A percentile compares a stretch with the other conserved stretches of the same genome.
Evolutionary conservation across 2,797 vertebrate species (phyloP).

Genomic region (Lagocephalus sceleratus): DNA sequence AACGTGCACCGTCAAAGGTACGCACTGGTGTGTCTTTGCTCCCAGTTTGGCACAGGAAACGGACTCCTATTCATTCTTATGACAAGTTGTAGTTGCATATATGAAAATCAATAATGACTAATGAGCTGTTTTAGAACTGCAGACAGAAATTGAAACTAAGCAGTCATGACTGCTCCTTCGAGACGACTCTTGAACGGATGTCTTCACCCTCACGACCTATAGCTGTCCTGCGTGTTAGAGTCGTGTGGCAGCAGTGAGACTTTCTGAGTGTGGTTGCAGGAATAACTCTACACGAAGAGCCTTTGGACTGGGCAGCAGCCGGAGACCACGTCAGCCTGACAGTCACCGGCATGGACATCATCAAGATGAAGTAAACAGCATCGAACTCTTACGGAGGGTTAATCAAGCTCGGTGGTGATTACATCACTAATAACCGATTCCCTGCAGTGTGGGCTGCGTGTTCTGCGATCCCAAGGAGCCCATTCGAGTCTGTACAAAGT

Average conservation of each 20-base stretch:
- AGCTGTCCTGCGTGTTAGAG: not conserved
- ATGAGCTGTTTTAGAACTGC: no score
- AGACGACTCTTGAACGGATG: not conserved
- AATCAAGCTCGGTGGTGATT: not conserved
- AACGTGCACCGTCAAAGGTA: slow-evolving; percentile 97
- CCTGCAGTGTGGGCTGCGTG: slow-evolving; percentile 86
- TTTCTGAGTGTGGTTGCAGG: slow-evolving; percentile 62
- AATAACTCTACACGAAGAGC: slow-evolving; percentile 91
- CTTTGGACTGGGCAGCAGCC: slow-evolving; percentile 95
- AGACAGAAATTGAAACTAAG: no score
- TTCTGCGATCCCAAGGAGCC: slow-evolving; percentile 94
- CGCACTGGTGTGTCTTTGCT: not conserved
- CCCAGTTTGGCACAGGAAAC: not conserved
- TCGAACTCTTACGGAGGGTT: not conserved
- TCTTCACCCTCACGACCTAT: not conserved
- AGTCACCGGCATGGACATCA: slow-evolving; percentile 98
- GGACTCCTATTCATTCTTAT: no score
- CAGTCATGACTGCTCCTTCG: no score
- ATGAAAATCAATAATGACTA: no score
- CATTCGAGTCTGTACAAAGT: slow-evolving; percentile 87
- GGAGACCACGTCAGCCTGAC: slow-evolving; percentile 97
- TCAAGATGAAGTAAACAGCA: slow-evolving; percentile 92
- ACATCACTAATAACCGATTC: slow-evolving; percentile 1
- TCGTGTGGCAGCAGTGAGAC: slow-evolving; percentile 27
- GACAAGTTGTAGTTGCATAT: no score